Evolutionary conservation across 2,888 invertebrate genomes (phyloP).

Genomic region (Habrosyne pyritoides): DNA sequence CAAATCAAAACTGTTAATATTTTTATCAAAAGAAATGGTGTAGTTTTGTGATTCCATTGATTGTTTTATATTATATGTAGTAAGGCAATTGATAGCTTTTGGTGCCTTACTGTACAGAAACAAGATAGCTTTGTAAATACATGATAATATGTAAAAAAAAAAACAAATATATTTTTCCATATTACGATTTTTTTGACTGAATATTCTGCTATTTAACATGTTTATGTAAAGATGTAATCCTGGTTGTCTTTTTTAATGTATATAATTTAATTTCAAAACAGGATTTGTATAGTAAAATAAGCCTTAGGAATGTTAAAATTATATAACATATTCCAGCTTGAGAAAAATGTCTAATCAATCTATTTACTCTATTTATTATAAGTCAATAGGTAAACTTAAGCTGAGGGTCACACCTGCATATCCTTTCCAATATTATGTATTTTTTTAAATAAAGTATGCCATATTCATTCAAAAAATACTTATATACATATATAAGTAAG

Average conservation of each 20-base stretch:
- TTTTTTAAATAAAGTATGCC: background rate
- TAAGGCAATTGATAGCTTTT: conserved; percentile 49
- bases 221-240: conserved; percentile 14
- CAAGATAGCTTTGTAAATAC: conserved; percentile 31
- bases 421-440: background rate
- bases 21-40: conserved; percentile 32
- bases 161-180: conserved; percentile 27
- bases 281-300: background rate
- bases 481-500: background rate
- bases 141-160: conserved; percentile 32
- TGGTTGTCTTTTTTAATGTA: background rate
- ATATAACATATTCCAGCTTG: background rate
- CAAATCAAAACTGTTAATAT: conserved; percentile 53
- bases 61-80: conserved; percentile 24
- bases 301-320: background rate
- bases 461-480: background rate
- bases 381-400: background rate
- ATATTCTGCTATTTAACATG: conserved; percentile 25
- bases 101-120: conserved; percentile 62
- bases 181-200: conserved; percentile 46
- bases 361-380: background rate
- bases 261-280: background rate
- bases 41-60: conserved; percentile 7
- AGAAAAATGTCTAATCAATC: background rate
- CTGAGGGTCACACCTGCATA: background rate